These are phyloP conservation scores for Leucophenga montana DNA, from an alignment of 2,888 invertebrate genomes.

Conservation along the genomic window DNA sequence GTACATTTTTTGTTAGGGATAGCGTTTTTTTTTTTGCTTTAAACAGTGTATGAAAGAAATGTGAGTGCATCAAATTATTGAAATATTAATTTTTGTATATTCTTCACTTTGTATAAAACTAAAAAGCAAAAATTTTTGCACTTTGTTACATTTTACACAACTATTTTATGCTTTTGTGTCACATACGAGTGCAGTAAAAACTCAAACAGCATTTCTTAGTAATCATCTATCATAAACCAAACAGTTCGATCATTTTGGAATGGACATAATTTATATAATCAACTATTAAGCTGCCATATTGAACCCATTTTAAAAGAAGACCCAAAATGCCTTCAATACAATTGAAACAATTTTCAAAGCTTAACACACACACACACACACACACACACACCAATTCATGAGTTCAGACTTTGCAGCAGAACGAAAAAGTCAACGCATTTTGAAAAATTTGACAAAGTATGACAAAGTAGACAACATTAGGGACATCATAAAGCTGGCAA, in stretches of 20 bases:
- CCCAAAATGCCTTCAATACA: neutral
- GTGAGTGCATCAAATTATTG: too few relatives aligned
- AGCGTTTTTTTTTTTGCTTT: too few relatives aligned
- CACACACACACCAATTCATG: neutral
- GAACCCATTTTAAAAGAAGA: neutral
- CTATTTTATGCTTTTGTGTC: too few relatives aligned
- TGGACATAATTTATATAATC: neutral
- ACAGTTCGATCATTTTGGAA: neutral
- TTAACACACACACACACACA: too few relatives aligned
- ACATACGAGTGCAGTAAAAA: too few relatives aligned
- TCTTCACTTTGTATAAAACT: too few relatives aligned
- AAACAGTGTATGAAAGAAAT: too few relatives aligned
- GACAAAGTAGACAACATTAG: slow-evolving; percentile 67
- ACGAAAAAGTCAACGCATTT: slow-evolving; percentile 4
- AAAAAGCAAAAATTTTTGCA: too few relatives aligned
- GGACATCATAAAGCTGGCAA: slow-evolving; percentile 34
- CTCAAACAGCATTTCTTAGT: too few relatives aligned
- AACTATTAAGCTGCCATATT: neutral
- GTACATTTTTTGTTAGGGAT: neutral
- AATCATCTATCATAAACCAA: neutral
- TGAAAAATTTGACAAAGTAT: slow-evolving; percentile 54
- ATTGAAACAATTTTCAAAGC: slow-evolving; percentile 3
- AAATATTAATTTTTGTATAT: too few relatives aligned
- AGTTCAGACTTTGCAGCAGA: neutral
- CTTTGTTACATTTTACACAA: too few relatives aligned